Evolutionary conservation across 1,140 invertebrate species (phyloP).

Genomic region (Pantala flavescens): DNA sequence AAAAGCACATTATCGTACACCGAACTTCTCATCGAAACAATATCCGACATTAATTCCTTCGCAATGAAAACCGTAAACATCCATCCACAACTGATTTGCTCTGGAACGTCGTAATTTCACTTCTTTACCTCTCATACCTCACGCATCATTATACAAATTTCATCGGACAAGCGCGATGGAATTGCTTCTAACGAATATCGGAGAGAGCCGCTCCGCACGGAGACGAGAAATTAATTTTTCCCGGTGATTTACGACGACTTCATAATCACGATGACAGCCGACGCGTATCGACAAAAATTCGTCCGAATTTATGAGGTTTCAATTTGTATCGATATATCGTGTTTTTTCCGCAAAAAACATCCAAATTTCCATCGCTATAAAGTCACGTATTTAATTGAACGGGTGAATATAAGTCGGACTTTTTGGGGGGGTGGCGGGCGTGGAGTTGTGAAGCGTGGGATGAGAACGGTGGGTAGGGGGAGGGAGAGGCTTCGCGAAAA

Average conservation of each 20-base stretch:
- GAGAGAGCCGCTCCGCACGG: neutral
- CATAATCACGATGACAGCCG: neutral
- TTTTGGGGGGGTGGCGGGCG: neutral
- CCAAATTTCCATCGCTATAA: neutral
- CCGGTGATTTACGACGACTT: neutral
- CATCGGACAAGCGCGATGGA: no score
- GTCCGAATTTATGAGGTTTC: neutral
- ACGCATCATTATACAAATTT: no score
- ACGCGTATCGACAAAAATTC: neutral
- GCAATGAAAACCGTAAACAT: no score
- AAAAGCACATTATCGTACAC: no score
- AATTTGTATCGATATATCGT: no score
- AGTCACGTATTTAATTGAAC: slow-evolving; percentile 10
- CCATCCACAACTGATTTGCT: no score
- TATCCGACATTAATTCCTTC: no score
- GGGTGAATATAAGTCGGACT: neutral
- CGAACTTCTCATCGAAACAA: no score
- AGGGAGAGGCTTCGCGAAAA: neutral
- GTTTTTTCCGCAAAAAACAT: neutral
- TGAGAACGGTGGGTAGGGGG: neutral
- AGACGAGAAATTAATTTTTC: neutral
- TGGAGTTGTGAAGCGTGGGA: neutral
- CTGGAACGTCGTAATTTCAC: no score
- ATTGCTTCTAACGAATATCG: no score
- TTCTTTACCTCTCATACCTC: no score